Evolutionary conservation across 1,140 invertebrate genomes (phyloP).

Genomic region (Lasioglossum baleicum): DNA sequence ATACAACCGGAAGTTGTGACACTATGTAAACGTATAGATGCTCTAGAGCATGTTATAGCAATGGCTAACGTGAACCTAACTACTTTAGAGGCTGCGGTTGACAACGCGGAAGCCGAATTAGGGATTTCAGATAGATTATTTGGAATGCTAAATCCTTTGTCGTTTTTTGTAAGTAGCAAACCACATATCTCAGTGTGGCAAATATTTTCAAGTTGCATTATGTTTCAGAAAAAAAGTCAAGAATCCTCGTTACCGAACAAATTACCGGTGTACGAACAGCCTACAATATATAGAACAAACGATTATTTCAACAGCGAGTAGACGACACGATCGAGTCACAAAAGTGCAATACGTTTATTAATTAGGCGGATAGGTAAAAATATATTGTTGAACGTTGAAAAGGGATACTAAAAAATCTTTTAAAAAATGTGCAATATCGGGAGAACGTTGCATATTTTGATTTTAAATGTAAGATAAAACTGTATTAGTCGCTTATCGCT

Average conservation of each 20-base stretch:
- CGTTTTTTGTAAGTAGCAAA: constrained; percentile 57
- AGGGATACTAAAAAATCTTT: background rate
- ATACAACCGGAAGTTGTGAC: constrained; percentile 56
- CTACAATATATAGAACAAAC: constrained; percentile 62
- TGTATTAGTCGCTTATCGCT: background rate
- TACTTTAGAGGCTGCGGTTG: constrained; percentile 65
- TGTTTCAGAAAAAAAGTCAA: constrained; percentile 64
- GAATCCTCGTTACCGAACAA: constrained; percentile 46
- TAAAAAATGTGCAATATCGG: background rate
- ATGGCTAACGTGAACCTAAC: constrained; percentile 64
- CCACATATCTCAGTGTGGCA: background rate
- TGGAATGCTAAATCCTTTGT: constrained; percentile 69
- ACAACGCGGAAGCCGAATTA: constrained; percentile 67
- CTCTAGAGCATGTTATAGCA: constrained; percentile 66
- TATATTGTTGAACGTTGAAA: background rate
- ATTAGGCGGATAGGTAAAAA: constrained; percentile 15
- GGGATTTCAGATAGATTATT: constrained; percentile 68
- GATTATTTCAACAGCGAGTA: constrained; percentile 62
- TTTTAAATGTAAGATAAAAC: background rate
- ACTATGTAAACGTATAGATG: constrained; percentile 65
- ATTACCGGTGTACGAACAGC: constrained; percentile 43
- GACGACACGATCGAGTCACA: constrained; percentile 8
- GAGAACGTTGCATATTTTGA: background rate
- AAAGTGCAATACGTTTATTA: background rate
- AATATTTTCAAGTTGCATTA: background rate